A percentile compares a stretch with the other conserved stretches of the same genome.
phyloP scores from a whole-genome alignment of 2,888 invertebrate species.

The Lamellibrachia satsuma region DNA sequence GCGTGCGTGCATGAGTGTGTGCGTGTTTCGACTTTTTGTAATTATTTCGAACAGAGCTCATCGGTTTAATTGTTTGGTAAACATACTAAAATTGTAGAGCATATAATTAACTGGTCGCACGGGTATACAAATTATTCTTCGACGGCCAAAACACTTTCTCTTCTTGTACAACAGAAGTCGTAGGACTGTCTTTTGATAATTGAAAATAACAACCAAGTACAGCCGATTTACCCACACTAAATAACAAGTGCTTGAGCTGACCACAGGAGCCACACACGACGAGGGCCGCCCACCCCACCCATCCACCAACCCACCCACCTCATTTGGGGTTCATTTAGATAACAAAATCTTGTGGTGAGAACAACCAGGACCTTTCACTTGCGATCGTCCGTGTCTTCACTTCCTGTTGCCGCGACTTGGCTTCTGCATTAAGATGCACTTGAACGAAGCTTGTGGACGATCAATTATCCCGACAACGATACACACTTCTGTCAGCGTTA shows the following conservation, averaged over 20 bases:
- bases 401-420: background rate
- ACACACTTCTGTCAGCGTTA: constrained; percentile 6
- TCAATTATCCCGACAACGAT: constrained; percentile 13
- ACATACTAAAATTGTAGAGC: no score
- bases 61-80: no score
- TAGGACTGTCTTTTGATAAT: background rate
- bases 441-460: background rate
- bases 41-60: no score
- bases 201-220: background rate
- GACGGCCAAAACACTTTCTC: no score
- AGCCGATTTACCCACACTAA: background rate
- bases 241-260: background rate
- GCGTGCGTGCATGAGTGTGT: no score
- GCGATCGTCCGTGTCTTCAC: background rate
- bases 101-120: no score
- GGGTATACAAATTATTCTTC: no score
- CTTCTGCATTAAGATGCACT: constrained; percentile 5
- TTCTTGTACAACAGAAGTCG: background rate
- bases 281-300: background rate
- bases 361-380: background rate
- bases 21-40: no score
- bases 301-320: background rate
- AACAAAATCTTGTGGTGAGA: background rate
- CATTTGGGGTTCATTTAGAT: background rate
- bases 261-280: background rate